Percentiles rank a stretch among this genome's conserved stretches.
phyloP scores from a whole-genome alignment of 1,140 invertebrate genomes.

The Anoplophora glabripennis region DNA sequence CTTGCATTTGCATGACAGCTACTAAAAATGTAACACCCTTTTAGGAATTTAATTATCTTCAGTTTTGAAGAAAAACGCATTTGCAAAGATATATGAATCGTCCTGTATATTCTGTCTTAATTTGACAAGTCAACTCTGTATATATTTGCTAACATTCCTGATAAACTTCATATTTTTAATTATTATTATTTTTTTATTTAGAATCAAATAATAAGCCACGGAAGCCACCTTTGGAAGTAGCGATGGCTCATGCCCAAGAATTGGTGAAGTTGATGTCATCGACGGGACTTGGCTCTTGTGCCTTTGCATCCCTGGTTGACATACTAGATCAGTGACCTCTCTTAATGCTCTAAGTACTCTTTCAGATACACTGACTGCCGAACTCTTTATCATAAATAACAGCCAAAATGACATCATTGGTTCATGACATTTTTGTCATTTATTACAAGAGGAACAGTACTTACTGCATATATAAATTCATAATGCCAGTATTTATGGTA shows the following conservation, averaged over 20 bases:
- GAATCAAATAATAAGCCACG: slow-evolving; percentile 86
- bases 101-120: no score
- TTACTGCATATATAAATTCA: slow-evolving; percentile 10
- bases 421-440: slow-evolving; percentile 12
- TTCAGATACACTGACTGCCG: slow-evolving; percentile 25
- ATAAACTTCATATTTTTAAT: no score
- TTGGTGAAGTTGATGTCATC: slow-evolving; percentile 87
- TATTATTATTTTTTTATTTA: slow-evolving; percentile 43
- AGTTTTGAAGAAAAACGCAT: no score
- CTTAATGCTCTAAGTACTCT: slow-evolving; percentile 6
- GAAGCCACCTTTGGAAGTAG: slow-evolving; percentile 87
- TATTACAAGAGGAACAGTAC: slow-evolving; percentile 14
- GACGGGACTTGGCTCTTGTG: slow-evolving; percentile 87
- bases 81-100: no score
- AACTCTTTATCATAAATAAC: slow-evolving; percentile 9
- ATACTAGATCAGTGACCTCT: slow-evolving; percentile 47
- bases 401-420: slow-evolving; percentile 12
- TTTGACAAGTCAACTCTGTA: no score
- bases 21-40: no score
- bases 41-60: no score
- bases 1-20: no score
- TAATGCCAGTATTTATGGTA: not conserved
- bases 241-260: slow-evolving; percentile 83
- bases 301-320: slow-evolving; percentile 82
- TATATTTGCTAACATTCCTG: no score